Base-by-base conservation (phyloP, 2,113 vertebrate genomes). In the Megaceryle torquata region DNA sequence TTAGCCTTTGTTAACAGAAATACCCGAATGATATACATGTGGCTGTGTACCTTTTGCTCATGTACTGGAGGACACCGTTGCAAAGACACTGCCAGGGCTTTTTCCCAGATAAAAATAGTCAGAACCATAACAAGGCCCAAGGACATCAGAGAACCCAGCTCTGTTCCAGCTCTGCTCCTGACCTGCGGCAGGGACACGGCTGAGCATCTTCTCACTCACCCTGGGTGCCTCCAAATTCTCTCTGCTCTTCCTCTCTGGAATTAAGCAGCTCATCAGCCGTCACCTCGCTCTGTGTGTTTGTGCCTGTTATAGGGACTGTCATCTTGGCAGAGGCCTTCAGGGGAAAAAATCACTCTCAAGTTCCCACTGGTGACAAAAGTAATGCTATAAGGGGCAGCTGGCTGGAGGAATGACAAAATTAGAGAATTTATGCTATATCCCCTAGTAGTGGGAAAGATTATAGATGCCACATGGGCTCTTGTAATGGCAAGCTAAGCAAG, bases 401-500 rank as follows among this genome's bases (percentile, higher is more conserved):
- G 59, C 86, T 87, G 63, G 37, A 87, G 50, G 37, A 94, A 84
- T 43, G 81, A 94, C 53, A 86, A 79, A 74, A 84, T 35, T 46
- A 68, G 33, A 46, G 46, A 70, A 60, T 59, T 59, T 94, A 51
- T 21, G 39, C 70, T 69, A 6, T 46, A 70, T 59, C 41, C 31
- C 18, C n/a, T 59, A 51, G n/a, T 26, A 59, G 5, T 70, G 57
- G 67, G 63, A 43, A 46, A 61, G 76, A 89, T 92, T 61, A 65
- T 35, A 67, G 91, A 71, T 72, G 75, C 77, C 91, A 93, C 83
- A 61, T 0, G 6, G 68, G 37, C 50, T 83, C 46, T 74, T 72
- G 82, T 75, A 70, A 57, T 63, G 89, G 75, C 46, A 85, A 92
- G 72, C 74, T 87, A 86, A 94, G 75, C 57, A 89, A 92, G 89